Evolutionary conservation across 2,113 vertebrate genomes (phyloP), one percentile per base, ranked within the genome.

Genomic region (Corythornis vintsioides): DNA sequence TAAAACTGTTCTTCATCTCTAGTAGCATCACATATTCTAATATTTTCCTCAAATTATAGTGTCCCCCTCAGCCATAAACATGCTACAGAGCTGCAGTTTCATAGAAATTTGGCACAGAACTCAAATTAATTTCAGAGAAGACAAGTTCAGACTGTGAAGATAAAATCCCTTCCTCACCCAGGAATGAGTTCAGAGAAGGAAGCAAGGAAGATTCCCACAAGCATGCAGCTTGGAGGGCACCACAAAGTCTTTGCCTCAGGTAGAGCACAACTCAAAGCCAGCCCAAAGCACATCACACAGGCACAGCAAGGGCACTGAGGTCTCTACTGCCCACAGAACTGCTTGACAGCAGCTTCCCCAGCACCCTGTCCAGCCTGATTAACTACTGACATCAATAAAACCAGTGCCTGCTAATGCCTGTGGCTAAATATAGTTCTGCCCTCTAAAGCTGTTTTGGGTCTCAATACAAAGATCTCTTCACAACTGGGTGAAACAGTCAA

Each of bases 381-480:
- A 92, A 90, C 53, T 94, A 86, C 4, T 26, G 80, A 80, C 15
- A 45, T 83, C 89, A 89, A 92, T 60, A 76, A 95, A 95, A 97
- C 91, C 21, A 94, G 86, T 40, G 74, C 40, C 85, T 83, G 83
- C 74, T 90, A 92, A 89, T 82, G 94, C 83, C 80, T 71, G 83
- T 35, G 90, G 73, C 69, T 89, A 92, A 86, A 81, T 72, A 93
- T 88, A 76, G 77, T 93, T 95, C 92, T 91, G 65, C 66, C 57
- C 74, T 87, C 45, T 57, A 94, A 79, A 79, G 89, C 84, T 91
- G 60, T 22, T 90, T 88, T 59, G 84, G 42, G 60, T 94, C 80
- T 95, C 95, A 96, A 93, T 53, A 81, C 75, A 86, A 95, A 96
- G 82, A 92, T 92, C 63, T 79, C 88, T 74, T 73, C 42, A 84